Conservation (phyloP, 2,113 vertebrate species). For the Oreochromis niloticus region DNA sequence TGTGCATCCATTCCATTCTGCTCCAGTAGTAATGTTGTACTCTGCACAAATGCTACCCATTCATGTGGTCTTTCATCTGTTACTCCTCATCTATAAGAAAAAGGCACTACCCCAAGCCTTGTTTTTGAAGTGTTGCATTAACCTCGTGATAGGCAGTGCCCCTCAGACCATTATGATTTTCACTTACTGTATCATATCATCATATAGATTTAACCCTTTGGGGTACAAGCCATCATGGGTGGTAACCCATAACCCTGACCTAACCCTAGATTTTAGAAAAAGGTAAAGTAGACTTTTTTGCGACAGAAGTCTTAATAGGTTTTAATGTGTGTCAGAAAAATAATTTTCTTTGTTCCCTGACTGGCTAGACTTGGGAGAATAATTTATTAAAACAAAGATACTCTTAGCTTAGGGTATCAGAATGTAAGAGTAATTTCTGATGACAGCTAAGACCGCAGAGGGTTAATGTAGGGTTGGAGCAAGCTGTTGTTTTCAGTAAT, state of each 20-base stretch:
- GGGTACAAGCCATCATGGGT: neutral
- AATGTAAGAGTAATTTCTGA: neutral
- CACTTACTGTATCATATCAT: neutral
- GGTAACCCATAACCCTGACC: neutral
- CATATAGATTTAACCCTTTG: neutral
- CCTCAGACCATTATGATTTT: neutral
- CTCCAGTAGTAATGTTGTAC: neutral
- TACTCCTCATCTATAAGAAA: neutral
- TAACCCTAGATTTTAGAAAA: neutral
- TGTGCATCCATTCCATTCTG: neutral
- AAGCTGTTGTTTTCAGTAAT: neutral
- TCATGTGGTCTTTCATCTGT: neutral
- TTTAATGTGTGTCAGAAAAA: neutral
- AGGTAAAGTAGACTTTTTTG: neutral
- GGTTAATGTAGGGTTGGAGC: neutral
- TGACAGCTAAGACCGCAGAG: too few relatives aligned
- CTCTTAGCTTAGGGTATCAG: neutral
- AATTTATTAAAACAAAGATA: neutral
- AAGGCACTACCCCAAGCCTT: neutral
- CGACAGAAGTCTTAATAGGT: neutral
- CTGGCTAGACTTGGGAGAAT: neutral
- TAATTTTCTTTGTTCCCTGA: neutral
- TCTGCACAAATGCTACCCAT: neutral
- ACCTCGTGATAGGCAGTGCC: accelerated
- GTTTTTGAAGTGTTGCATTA: neutral